These are phyloP conservation scores for Bathynomus jamesi DNA, from an alignment of 1,140 invertebrate species.

Conservation along the genomic window DNA sequence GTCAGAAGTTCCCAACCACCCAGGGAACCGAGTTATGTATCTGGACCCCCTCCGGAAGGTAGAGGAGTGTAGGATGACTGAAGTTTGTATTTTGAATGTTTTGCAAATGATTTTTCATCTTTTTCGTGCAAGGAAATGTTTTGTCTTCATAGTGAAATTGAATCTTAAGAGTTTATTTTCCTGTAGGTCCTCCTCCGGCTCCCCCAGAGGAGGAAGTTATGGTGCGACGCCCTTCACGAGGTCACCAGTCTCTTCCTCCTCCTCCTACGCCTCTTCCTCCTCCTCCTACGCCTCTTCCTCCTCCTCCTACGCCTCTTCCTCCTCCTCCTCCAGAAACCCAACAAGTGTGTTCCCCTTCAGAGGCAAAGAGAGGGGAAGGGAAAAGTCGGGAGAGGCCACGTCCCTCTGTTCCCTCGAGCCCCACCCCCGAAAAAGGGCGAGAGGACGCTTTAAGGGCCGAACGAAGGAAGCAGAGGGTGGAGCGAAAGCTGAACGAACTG, in stretches of 20 bases:
- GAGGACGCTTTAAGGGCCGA: slow-evolving; percentile 50
- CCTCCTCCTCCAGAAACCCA: slow-evolving; percentile 11
- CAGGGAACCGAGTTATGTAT: slow-evolving; percentile 41
- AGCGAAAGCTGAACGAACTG: slow-evolving; percentile 73
- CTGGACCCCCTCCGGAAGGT: slow-evolving; percentile 29
- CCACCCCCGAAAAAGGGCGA: slow-evolving; percentile 5
- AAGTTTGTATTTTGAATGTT: too few relatives aligned
- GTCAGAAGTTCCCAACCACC: slow-evolving; percentile 21
- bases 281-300: neutral
- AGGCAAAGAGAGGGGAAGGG: neutral
- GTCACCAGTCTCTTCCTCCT: neutral
- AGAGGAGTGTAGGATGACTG: neutral
- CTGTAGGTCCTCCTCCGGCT: slow-evolving; percentile 32
- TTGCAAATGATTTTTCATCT: too few relatives aligned
- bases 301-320: neutral
- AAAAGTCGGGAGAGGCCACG: neutral
- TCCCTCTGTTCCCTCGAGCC: neutral
- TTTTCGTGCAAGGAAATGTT: too few relatives aligned
- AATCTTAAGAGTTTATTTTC: too few relatives aligned
- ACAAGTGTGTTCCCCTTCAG: slow-evolving; percentile 1
- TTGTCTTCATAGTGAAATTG: too few relatives aligned
- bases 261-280: neutral
- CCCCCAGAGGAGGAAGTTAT: slow-evolving; percentile 23
- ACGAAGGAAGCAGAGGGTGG: slow-evolving; percentile 69
- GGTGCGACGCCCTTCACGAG: neutral